Conservation (phyloP, 35 echinoderm and acorn worm genomes). For the Holothuria glaberrima region DNA sequence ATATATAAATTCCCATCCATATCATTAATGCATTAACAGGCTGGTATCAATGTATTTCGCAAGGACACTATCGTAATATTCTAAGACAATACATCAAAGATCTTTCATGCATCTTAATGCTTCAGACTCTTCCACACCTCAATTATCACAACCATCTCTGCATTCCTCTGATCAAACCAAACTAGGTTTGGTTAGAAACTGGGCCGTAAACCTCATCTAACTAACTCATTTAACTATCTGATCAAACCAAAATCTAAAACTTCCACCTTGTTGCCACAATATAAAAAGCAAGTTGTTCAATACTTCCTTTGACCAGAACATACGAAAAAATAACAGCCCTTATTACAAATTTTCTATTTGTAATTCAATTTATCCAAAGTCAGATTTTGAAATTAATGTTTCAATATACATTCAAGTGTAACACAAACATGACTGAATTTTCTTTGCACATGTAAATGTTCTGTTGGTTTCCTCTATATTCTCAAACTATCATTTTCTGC, state of each 20-base stretch:
- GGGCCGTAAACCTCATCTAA: too few relatives aligned
- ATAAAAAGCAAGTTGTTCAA: neutral
- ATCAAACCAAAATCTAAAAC: neutral
- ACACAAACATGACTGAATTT: neutral
- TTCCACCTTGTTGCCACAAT: neutral
- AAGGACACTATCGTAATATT: neutral
- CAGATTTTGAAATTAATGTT: neutral
- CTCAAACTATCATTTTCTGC: neutral
- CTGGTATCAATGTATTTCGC: neutral
- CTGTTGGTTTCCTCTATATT: neutral
- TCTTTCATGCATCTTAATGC: neutral
- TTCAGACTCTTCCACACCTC: neutral
- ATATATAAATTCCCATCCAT: too few relatives aligned
- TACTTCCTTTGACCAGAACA: neutral
- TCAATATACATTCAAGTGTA: neutral
- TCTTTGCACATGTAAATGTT: neutral
- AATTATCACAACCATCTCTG: neutral
- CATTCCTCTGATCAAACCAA: neutral
- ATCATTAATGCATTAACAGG: neutral
- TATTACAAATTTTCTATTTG: neutral
- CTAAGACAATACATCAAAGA: neutral
- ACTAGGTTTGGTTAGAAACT: too few relatives aligned
- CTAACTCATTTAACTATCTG: too few relatives aligned
- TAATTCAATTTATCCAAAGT: neutral
- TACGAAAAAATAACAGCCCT: neutral